Percentiles rank a stretch among this genome's conserved stretches.
Evolutionary conservation across 2,888 invertebrate species (phyloP).

Genomic region (Ectobius pallidus): DNA sequence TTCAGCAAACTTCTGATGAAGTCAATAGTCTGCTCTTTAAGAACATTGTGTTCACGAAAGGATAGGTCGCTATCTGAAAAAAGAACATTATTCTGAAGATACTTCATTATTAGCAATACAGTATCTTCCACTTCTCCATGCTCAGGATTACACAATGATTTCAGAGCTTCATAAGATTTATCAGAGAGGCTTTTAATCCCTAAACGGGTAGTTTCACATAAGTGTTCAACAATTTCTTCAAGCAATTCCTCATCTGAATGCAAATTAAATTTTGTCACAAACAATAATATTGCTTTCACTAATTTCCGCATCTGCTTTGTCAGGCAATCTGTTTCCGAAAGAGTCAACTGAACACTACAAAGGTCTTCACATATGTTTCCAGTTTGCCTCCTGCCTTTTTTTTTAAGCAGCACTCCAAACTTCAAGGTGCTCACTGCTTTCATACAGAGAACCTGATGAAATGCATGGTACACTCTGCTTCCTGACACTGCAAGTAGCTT

Average conservation of each 20-base stretch:
- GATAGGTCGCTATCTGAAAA: not conserved
- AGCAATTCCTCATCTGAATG: not conserved
- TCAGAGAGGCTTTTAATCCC: not conserved
- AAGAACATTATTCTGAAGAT: not conserved
- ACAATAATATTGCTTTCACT: not conserved
- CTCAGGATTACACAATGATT: not conserved
- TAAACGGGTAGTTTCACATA: not conserved
- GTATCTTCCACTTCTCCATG: conserved; percentile 5
- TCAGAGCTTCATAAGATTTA: not conserved
- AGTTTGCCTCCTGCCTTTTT: not conserved
- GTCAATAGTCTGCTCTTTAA: not conserved
- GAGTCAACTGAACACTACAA: not conserved
- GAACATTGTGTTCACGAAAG: not conserved
- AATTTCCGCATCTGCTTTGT: not conserved
- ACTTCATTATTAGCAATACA: not conserved
- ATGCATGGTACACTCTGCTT: not conserved
- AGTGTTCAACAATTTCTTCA: not conserved
- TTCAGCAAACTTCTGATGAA: not conserved
- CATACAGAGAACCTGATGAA: not conserved
- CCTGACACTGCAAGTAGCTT: conserved; percentile 2
- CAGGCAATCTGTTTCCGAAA: not conserved
- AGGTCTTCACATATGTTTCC: not conserved
- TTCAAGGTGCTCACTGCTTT: not conserved
- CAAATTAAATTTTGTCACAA: not conserved
- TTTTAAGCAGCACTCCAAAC: not conserved